Evolutionary conservation across 2,888 invertebrate species (phyloP).

Genomic region (Sarcophaga caerulescens): DNA sequence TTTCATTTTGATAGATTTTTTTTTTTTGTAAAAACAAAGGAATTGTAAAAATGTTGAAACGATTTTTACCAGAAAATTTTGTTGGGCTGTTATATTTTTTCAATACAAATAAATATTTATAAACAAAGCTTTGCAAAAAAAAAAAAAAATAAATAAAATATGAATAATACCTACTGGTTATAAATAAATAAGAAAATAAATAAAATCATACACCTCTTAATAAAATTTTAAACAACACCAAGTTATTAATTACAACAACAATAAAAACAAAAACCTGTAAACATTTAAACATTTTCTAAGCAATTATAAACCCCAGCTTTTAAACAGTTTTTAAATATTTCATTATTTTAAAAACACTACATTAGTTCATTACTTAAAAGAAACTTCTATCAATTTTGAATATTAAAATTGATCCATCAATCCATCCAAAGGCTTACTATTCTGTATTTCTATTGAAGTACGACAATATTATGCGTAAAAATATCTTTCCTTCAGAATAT

Average conservation of each 20-base stretch:
- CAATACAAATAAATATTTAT: constrained; percentile 38
- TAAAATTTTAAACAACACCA: constrained; percentile 56
- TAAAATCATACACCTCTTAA: constrained; percentile 32
- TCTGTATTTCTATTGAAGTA: no score
- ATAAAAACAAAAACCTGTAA: constrained; percentile 27
- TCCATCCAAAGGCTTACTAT: no score
- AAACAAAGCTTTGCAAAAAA: constrained; percentile 59
- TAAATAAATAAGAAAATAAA: constrained; percentile 32
- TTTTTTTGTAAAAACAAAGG: constrained; percentile 27
- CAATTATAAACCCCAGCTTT: neutral
- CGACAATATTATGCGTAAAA: neutral
- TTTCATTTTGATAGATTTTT: constrained; percentile 24
- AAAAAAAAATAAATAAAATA: constrained; percentile 25
- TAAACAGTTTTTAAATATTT: neutral
- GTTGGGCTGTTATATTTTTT: constrained; percentile 54
- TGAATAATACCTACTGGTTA: constrained; percentile 40
- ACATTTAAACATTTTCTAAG: constrained; percentile 47
- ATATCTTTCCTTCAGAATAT: no score
- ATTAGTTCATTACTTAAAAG: no score
- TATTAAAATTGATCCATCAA: neutral
- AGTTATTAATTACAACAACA: constrained; percentile 52
- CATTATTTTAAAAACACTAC: no score
- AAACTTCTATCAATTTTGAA: neutral
- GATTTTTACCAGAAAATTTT: constrained; percentile 8
- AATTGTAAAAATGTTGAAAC: constrained; percentile 33